A percentile compares a stretch with the other conserved stretches of the same genome.
Conservation (phyloP, 2,113 vertebrate genomes). For the Hippolais icterina region DNA sequence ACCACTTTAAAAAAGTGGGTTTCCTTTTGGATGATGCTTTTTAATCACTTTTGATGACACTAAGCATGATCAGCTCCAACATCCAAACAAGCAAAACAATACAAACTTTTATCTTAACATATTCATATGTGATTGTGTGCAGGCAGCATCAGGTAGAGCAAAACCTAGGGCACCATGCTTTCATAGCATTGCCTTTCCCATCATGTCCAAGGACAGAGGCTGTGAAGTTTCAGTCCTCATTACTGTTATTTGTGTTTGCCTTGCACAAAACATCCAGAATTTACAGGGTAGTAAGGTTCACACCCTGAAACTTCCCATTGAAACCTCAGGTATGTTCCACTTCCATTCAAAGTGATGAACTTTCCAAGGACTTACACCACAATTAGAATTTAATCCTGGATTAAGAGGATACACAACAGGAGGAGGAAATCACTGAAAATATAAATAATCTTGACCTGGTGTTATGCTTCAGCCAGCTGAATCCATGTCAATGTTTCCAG, state of each 20-base stretch:
- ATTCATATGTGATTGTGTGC: background rate
- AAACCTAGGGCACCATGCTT: background rate
- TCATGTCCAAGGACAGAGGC: background rate
- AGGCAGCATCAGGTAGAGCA: background rate
- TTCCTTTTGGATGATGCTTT: background rate
- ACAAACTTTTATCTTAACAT: background rate
- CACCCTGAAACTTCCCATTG: background rate
- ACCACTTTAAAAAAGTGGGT: background rate
- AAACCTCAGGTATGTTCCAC: background rate
- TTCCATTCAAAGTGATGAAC: background rate
- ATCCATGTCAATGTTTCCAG: background rate
- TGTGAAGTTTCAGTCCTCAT: background rate
- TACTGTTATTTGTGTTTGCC: background rate
- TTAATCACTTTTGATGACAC: background rate
- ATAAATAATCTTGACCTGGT: background rate
- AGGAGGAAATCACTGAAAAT: background rate
- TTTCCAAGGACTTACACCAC: background rate
- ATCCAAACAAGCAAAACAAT: background rate
- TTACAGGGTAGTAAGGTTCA: background rate
- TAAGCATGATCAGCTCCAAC: background rate
- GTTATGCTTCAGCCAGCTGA: background rate
- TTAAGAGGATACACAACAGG: background rate
- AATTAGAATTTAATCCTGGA: constrained; percentile 37
- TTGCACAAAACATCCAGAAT: background rate
- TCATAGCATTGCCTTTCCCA: background rate